These are phyloP conservation scores for Sebastiscus albofasciatus DNA, from an alignment of 2,797 vertebrate species.

Conservation along the genomic window DNA sequence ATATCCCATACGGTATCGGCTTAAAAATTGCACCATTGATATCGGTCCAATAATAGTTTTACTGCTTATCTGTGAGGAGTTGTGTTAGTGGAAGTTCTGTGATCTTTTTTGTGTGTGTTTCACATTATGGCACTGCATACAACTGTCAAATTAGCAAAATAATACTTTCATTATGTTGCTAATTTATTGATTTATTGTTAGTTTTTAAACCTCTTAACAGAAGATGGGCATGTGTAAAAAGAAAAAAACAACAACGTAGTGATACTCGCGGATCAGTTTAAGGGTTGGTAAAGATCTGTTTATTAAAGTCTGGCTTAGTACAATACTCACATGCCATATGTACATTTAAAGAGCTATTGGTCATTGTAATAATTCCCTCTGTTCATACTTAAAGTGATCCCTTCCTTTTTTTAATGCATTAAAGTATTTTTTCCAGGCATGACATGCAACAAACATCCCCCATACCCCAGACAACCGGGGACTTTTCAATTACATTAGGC, in stretches of 20 bases:
- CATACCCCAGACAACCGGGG: not conserved
- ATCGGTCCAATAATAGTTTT: slow-evolving; percentile 22
- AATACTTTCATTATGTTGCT: not conserved
- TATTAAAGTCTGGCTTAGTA: not conserved
- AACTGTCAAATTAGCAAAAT: slow-evolving; percentile 4
- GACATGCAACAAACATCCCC: not conserved
- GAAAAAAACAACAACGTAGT: not conserved
- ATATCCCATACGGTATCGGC: slow-evolving; percentile 73
- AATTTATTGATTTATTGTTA: slow-evolving; percentile 25
- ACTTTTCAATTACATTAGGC: too few species aligned
- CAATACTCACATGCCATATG: not conserved
- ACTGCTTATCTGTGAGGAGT: slow-evolving; percentile 25
- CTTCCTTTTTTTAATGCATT: not conserved
- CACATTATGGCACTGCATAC: not conserved
- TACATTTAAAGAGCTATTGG: not conserved
- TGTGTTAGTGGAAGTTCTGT: slow-evolving; percentile 21
- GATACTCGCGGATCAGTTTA: not conserved
- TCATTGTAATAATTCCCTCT: not conserved
- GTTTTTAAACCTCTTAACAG: slow-evolving; percentile 20
- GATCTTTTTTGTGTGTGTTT: not conserved
- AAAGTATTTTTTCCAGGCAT: not conserved
- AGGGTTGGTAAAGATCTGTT: not conserved
- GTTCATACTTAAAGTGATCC: not conserved
- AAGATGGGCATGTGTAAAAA: not conserved
- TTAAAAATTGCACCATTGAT: slow-evolving; percentile 58